These are phyloP conservation scores for Sebastolobus altivelis DNA, from an alignment of 2,797 vertebrate species.

Conservation along the genomic window DNA sequence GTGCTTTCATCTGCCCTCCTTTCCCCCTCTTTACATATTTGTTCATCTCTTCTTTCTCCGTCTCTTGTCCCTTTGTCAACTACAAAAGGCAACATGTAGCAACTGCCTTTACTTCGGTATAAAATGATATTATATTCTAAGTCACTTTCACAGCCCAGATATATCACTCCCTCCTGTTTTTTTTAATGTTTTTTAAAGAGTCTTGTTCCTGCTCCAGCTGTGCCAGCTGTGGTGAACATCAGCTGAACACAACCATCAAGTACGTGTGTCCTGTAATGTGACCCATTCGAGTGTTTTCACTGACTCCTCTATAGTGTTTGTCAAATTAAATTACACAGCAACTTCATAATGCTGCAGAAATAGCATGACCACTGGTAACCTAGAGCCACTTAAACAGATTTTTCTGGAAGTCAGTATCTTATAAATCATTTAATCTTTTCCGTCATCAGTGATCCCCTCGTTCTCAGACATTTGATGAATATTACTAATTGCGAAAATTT, in stretches of 20 bases:
- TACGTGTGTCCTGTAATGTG: conserved; percentile 23
- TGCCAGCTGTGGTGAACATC: conserved; percentile 11
- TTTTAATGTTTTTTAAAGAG: conserved; percentile 16
- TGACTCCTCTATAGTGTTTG: conserved; percentile 23
- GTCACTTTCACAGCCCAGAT: not conserved
- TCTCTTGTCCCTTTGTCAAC: conserved; percentile 23
- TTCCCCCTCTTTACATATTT: not conserved
- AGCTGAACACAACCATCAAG: conserved; percentile 5
- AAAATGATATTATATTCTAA: conserved; percentile 10
- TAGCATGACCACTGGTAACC: conserved; percentile 16
- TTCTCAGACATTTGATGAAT: not conserved
- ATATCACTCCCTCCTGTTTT: not conserved
- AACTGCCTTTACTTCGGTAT: not conserved
- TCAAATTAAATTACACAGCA: conserved; percentile 43
- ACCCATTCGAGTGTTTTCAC: conserved; percentile 44
- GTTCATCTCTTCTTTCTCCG: conserved; percentile 19
- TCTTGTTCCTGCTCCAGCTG: conserved; percentile 36
- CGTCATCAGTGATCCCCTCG: not conserved
- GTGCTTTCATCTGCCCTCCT: conserved; percentile 42
- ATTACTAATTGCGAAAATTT: not conserved
- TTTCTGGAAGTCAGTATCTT: not conserved
- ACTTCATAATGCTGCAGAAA: conserved; percentile 36
- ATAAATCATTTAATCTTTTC: not conserved
- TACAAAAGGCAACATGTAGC: not conserved
- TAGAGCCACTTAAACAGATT: not conserved